Evolutionary conservation across 1,140 invertebrate genomes (phyloP), one percentile per base, ranked within the genome.

Genomic region (Coptotermes formosanus): DNA sequence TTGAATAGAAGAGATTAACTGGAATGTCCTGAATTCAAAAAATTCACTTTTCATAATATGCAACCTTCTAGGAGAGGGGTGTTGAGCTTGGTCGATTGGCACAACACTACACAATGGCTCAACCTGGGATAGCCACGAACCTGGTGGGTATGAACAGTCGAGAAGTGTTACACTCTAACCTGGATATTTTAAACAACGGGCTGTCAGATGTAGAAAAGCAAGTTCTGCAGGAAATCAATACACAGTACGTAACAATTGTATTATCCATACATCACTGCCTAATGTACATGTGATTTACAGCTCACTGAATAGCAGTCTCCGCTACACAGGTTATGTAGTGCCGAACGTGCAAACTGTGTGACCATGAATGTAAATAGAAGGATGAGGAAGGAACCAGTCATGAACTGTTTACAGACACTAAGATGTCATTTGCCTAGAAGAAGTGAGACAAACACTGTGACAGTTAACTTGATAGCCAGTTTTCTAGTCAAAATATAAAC

Each of bases 51-150:
- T 44, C 83, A 45, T 30, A 55, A 19, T 4, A 55, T 55, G 1
- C 52, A 21, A 64, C 32, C 85, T 88, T 89, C 55, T 86, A 95
- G 94, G 90, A 92, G 85, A 90, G 93, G 45, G 92, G 93, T 59
- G 92, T 95, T 3, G 94, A 96, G 90, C 89, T 97, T 11, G 95
- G 93, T 6, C 94, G 94, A 90, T 89, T 97, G 82, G 95, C 96
- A 30, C 91, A 95, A 82, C 94, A 94, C 92, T 92, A 95, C 89
- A 92, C 93, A 3, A 88, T 95, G 25, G 91, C 91, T 87, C 90
- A 92, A 88, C 88, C 91, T 3, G 93, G 93, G 43, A 91, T 94
- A 32, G 90, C 92, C 85, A 95, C 94, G 12, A 25, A 85, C 43
- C 84, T 87, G 25, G 82, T 87, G 2, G 85, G 86, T 19, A 85